A percentile compares a stretch with the other conserved stretches of the same genome.
phyloP scores from a whole-genome alignment of 2,888 invertebrate species.

The Ochropacha duplaris region DNA sequence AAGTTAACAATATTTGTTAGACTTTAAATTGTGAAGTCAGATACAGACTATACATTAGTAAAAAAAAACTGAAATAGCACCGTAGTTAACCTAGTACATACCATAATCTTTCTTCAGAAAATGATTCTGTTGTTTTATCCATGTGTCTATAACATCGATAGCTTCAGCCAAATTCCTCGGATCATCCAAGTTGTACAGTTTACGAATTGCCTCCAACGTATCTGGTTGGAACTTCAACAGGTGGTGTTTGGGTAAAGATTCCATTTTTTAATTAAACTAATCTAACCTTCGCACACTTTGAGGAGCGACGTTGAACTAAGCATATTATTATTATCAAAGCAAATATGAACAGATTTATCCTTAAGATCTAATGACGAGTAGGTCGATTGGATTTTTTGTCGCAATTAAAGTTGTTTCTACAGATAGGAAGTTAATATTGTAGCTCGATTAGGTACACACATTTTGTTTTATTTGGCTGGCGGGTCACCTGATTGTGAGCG shows the following conservation, averaged over 20 bases:
- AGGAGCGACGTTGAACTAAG: background rate
- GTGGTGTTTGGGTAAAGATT: background rate
- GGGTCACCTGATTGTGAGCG: no score
- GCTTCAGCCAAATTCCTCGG: constrained; percentile 5
- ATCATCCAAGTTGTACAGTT: background rate
- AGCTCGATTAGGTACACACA: no score
- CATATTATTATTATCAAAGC: background rate
- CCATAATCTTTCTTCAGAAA: constrained; percentile 33
- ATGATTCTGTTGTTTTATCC: constrained; percentile 32
- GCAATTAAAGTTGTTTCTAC: no score
- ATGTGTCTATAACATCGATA: constrained; percentile 12
- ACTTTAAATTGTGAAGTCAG: no score
- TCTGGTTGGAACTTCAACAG: background rate
- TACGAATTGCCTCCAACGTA: background rate
- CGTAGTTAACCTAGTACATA: constrained; percentile 19
- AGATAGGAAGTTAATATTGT: no score
- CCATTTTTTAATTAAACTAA: background rate
- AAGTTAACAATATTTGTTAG: no score
- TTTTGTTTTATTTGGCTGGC: no score
- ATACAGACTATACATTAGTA: no score
- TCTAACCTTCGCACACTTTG: background rate
- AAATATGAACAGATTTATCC: background rate
- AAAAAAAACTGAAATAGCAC: no score
- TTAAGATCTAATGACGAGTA: no score
- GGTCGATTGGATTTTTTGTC: no score